Evolutionary conservation across 2,113 vertebrate genomes (phyloP).

Genomic region (Aldabrachelys gigantea): DNA sequence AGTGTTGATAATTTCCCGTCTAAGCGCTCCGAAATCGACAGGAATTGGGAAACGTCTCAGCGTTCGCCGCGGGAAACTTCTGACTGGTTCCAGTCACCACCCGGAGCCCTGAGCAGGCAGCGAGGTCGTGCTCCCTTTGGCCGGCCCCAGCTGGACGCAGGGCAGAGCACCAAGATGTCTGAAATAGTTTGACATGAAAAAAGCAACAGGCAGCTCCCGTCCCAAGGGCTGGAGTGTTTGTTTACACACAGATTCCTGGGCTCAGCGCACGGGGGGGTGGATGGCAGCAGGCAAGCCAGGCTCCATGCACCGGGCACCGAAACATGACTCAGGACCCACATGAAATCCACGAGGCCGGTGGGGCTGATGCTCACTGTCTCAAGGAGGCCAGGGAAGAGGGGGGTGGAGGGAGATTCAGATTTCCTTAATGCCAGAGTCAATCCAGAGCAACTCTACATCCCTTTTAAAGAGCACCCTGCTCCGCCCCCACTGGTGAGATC

Average conservation of each 20-base stretch:
- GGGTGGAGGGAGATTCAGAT: too few species aligned
- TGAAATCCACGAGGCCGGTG: background rate
- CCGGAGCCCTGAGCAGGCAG: background rate
- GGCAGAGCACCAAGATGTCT: background rate
- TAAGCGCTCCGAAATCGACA: background rate
- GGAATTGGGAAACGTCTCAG: background rate
- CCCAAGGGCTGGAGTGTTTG: background rate
- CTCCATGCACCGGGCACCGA: too few species aligned
- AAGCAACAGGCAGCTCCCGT: background rate
- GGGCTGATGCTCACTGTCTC: background rate
- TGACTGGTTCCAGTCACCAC: too few species aligned
- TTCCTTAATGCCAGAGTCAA: background rate
- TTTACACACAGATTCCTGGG: background rate
- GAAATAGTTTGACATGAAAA: conserved; percentile 1
- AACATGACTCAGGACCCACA: background rate
- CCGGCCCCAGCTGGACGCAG: background rate
- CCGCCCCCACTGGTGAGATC: too few species aligned
- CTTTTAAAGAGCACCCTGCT: too few species aligned
- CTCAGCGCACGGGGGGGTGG: fast-evolving
- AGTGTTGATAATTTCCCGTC: too few species aligned
- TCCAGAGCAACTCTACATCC: background rate
- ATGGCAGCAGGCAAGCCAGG: background rate
- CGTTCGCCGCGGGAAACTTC: background rate
- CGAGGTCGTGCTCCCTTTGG: background rate
- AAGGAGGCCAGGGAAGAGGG: too few species aligned